These are phyloP conservation scores for Lasioglossum albipes DNA, from an alignment of 1,140 invertebrate genomes.

Conservation along the genomic window DNA sequence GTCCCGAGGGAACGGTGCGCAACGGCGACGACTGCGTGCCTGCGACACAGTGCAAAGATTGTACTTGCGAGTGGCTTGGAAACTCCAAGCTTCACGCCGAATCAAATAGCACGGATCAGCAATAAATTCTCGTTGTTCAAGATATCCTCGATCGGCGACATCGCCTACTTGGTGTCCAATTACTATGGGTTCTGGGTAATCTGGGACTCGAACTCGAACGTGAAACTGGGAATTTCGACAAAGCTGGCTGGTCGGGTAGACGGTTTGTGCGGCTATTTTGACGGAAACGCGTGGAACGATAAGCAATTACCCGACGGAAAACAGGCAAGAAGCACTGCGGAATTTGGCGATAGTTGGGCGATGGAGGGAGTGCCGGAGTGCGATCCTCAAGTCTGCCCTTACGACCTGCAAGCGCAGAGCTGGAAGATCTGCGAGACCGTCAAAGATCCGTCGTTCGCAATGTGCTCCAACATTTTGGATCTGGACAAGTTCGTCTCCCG, in stretches of 20 bases:
- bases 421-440: slow-evolving; percentile 83
- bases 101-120: slow-evolving; percentile 85
- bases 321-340: slow-evolving; percentile 82
- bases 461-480: slow-evolving; percentile 83
- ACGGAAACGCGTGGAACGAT: slow-evolving; percentile 85
- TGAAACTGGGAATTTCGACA: slow-evolving; percentile 86
- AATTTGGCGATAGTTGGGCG: slow-evolving; percentile 89
- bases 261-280: slow-evolving; percentile 89
- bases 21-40: slow-evolving; percentile 85
- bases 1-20: slow-evolving; percentile 87
- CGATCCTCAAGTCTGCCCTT: slow-evolving; percentile 81
- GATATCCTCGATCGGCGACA: slow-evolving; percentile 85
- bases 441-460: slow-evolving; percentile 82
- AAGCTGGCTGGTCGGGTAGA: slow-evolving; percentile 83
- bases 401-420: slow-evolving; percentile 82
- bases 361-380: slow-evolving; percentile 79
- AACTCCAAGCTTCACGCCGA: slow-evolving; percentile 85
- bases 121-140: slow-evolving; percentile 84
- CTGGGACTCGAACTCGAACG: slow-evolving; percentile 84
- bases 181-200: slow-evolving; percentile 87
- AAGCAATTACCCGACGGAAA: slow-evolving; percentile 85
- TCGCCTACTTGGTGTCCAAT: slow-evolving; percentile 84
- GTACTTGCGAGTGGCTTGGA: slow-evolving; percentile 87
- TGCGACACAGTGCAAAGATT: slow-evolving; percentile 87
- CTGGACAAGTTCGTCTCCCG: slow-evolving; percentile 85